Evolutionary conservation across 2,113 vertebrate species (phyloP).

Genomic region (Gymnorhina tibicen): DNA sequence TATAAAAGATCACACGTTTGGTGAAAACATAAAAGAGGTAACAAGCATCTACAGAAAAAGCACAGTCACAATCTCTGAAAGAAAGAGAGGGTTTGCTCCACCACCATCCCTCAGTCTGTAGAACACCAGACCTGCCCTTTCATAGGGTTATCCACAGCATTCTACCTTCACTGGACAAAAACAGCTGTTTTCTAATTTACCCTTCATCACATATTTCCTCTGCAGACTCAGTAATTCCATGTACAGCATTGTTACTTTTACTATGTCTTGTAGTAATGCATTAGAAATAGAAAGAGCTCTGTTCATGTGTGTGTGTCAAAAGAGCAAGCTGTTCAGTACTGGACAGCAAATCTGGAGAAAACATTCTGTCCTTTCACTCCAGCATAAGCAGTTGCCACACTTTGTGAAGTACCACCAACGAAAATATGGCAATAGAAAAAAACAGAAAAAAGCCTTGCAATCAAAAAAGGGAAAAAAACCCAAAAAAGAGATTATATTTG

Average conservation of each 20-base stretch:
- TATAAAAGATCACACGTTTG: not conserved
- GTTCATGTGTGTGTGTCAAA: not conserved
- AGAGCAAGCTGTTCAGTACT: not conserved
- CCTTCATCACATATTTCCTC: not conserved
- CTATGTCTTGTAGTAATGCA: not conserved
- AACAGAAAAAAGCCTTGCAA: not conserved
- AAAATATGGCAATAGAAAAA: not conserved
- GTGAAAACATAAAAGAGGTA: not conserved
- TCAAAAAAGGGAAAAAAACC: fast-evolving
- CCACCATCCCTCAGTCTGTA: fast-evolving
- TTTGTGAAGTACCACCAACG: not conserved
- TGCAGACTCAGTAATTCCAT: not conserved
- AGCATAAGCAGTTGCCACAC: not conserved
- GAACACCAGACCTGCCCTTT: not conserved
- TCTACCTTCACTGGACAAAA: not conserved
- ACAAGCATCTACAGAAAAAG: not conserved
- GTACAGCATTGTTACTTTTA: not conserved
- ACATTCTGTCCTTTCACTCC: not conserved
- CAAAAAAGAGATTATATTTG: not conserved
- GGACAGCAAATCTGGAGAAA: not conserved
- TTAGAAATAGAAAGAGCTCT: not conserved
- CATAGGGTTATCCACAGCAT: not conserved
- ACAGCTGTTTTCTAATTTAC: not conserved
- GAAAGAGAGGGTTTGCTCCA: not conserved
- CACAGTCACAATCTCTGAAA: not conserved